Conservation (phyloP, 2,113 vertebrate genomes). For the Cavia aperea region DNA sequence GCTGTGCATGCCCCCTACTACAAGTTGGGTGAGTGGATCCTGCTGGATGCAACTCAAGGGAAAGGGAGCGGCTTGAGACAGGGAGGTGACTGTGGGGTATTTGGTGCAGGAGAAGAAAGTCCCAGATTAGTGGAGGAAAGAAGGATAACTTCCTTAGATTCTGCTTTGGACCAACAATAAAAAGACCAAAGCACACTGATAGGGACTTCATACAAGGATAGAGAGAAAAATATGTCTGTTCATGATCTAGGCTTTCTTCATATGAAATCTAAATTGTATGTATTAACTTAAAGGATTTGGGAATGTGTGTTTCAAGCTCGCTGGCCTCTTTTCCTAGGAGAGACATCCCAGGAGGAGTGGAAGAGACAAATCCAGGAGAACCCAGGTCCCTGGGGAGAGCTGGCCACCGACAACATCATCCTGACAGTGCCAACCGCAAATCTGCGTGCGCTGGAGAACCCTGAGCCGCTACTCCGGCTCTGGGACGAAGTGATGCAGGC, state of each 20-base stretch:
- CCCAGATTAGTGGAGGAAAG: not conserved
- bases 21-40: slow-evolving; percentile 39
- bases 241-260: not conserved
- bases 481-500: slow-evolving; percentile 81
- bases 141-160: not conserved
- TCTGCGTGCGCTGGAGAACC: slow-evolving; percentile 69
- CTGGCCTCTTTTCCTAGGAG: slow-evolving; percentile 61
- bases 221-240: not conserved
- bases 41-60: accelerated
- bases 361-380: slow-evolving; percentile 67
- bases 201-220: not conserved
- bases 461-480: slow-evolving; percentile 74
- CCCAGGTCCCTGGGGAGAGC: slow-evolving; percentile 80
- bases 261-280: not conserved
- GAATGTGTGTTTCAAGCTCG: not conserved
- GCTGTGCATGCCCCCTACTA: slow-evolving; percentile 49
- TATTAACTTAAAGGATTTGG: not conserved
- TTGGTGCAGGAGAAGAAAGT: not conserved
- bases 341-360: slow-evolving; percentile 74
- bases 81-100: no score
- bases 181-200: not conserved
- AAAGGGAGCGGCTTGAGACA: no score
- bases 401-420: slow-evolving; percentile 84
- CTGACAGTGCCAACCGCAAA: slow-evolving; percentile 77
- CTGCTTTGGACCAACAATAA: not conserved